Percentiles rank a stretch among this genome's conserved stretches.
phyloP scores from a whole-genome alignment of 1,140 invertebrate genomes.

The Orchestia grillus region DNA sequence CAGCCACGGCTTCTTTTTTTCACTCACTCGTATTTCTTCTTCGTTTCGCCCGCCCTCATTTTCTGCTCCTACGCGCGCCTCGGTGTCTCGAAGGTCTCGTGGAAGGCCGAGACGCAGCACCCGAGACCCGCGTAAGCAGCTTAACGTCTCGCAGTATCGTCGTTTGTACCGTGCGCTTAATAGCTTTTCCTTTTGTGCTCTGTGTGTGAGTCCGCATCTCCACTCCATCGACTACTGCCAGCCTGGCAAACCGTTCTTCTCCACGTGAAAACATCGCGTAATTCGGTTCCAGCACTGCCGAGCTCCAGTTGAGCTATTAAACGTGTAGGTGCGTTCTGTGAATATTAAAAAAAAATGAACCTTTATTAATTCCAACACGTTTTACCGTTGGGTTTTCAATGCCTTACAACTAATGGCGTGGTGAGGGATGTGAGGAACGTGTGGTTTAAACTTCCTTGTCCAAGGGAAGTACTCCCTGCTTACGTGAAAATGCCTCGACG shows the following conservation, averaged over 20 bases:
- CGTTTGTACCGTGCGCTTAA: background rate
- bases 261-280: background rate
- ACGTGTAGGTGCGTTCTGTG: too few relatives aligned
- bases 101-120: background rate
- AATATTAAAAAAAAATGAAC: too few relatives aligned
- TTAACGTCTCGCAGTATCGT: background rate
- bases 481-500: too few relatives aligned
- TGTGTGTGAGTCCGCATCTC: background rate
- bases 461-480: too few relatives aligned
- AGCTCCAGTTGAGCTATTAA: too few relatives aligned
- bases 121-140: background rate
- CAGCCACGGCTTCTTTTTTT: background rate
- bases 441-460: too few relatives aligned
- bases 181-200: background rate
- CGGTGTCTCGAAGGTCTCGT: background rate
- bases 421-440: too few relatives aligned
- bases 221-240: background rate
- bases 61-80: background rate
- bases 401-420: too few relatives aligned
- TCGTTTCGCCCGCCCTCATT: background rate
- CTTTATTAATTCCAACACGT: too few relatives aligned
- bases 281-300: too few relatives aligned
- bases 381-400: too few relatives aligned
- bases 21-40: background rate
- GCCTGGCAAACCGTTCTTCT: background rate